Conservation (phyloP, 2,888 invertebrate genomes). For the Tyria jacobaeae region DNA sequence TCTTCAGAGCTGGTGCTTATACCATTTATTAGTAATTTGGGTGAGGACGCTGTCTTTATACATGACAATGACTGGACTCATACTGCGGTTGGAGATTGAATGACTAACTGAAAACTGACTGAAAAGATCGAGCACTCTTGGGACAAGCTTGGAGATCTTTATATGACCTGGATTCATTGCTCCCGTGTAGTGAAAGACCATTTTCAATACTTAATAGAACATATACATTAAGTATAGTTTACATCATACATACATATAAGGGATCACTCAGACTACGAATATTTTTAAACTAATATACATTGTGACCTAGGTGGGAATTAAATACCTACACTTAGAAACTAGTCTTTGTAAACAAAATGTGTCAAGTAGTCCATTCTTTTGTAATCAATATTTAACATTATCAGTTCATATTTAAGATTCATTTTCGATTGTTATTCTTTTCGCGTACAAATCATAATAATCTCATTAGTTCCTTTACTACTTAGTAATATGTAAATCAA, state of each 20-base stretch:
- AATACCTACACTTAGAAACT: conserved; percentile 44
- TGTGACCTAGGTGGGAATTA: conserved; percentile 41
- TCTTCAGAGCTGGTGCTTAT: too few species aligned
- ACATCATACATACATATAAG: background rate
- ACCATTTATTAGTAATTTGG: too few species aligned
- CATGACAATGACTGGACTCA: too few species aligned
- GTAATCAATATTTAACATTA: conserved; percentile 12
- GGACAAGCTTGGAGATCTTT: too few species aligned
- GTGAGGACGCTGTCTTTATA: too few species aligned
- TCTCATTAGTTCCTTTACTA: conserved; percentile 12
- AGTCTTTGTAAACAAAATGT: conserved; percentile 49
- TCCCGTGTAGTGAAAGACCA: too few species aligned
- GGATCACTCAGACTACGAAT: background rate
- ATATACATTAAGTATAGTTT: background rate
- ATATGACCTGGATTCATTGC: too few species aligned
- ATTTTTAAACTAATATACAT: conserved; percentile 24
- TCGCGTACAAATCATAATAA: conserved; percentile 9
- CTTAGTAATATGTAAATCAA: too few species aligned
- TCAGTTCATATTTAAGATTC: conserved; percentile 1
- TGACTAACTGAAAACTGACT: too few species aligned
- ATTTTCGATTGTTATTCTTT: conserved; percentile 3
- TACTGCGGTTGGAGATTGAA: too few species aligned
- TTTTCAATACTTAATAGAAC: too few species aligned
- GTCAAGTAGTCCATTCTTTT: background rate
- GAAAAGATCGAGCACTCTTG: too few species aligned